Conservation (phyloP, 37 sponge, comb jelly and placozoan species). For the Crambe crambe region DNA sequence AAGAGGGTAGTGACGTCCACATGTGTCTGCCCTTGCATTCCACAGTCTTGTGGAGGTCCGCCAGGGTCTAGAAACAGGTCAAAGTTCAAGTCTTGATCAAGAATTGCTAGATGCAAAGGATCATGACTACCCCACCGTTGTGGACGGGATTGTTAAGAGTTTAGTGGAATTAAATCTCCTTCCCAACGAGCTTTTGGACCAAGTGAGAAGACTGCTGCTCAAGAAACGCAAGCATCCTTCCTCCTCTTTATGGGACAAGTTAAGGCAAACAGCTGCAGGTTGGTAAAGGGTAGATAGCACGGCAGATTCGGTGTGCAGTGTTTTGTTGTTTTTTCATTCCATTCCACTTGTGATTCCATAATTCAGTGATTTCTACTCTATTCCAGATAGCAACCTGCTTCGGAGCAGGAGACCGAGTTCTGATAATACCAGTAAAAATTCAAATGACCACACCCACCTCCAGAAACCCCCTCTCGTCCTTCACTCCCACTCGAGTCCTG, state of each 20-base stretch:
- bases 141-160: slow-evolving; percentile 19
- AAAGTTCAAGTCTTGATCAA: no score
- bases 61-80: slow-evolving; percentile 68
- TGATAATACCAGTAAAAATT: no score
- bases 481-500: no score
- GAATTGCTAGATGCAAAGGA: slow-evolving; percentile 56
- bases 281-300: no score
- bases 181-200: not conserved
- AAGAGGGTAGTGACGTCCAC: slow-evolving; percentile 82
- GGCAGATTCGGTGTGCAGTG: no score
- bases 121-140: slow-evolving; percentile 48
- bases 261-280: slow-evolving; percentile 39
- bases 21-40: slow-evolving; percentile 81
- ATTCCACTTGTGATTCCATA: no score
- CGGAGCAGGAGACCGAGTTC: no score
- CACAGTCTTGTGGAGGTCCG: slow-evolving; percentile 67
- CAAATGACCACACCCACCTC: no score
- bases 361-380: no score
- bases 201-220: slow-evolving; percentile 38
- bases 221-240: slow-evolving; percentile 58
- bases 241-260: slow-evolving; percentile 42
- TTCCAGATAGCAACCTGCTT: no score
- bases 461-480: no score
- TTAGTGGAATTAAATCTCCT: slow-evolving; percentile 20
- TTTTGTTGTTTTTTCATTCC: no score